A percentile compares a stretch with the other conserved stretches of the same genome.
phyloP scores from a whole-genome alignment of 2,888 invertebrate genomes.

The Nephrotoma appendiculata region DNA sequence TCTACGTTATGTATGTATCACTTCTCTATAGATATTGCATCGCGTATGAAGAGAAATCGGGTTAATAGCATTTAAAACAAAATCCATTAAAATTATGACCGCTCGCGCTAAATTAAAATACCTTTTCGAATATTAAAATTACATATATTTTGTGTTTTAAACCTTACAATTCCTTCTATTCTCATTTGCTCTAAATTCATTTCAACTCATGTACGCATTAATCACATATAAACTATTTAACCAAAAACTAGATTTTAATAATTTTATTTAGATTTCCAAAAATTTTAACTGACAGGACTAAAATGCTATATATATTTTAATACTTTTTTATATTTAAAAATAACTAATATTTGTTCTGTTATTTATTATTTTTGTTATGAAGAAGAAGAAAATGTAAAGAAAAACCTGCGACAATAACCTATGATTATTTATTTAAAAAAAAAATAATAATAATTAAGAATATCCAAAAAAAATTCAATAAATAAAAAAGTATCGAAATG shows the following conservation, averaged over 20 bases:
- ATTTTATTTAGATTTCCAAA: neutral
- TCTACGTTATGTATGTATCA: neutral
- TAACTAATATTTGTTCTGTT: neutral
- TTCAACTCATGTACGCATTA: neutral
- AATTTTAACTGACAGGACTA: neutral
- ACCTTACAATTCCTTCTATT: too few relatives aligned
- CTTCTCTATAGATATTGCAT: neutral
- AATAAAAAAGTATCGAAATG: neutral
- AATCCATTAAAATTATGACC: neutral
- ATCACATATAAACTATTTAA: neutral
- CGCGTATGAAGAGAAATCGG: neutral
- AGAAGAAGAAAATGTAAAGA: neutral
- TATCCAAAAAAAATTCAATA: neutral
- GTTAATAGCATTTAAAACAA: neutral
- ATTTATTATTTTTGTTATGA: neutral
- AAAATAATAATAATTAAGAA: neutral
- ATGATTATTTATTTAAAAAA: neutral
- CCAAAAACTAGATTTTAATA: neutral
- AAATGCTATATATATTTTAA: neutral
- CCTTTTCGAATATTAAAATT: neutral
- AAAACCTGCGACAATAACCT: neutral
- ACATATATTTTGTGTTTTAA: neutral
- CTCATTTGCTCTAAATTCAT: neutral
- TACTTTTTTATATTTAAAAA: neutral
- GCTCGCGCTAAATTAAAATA: neutral